Base-by-base conservation (phyloP, 2,888 invertebrate species). In the Nysson spinosus region DNA sequence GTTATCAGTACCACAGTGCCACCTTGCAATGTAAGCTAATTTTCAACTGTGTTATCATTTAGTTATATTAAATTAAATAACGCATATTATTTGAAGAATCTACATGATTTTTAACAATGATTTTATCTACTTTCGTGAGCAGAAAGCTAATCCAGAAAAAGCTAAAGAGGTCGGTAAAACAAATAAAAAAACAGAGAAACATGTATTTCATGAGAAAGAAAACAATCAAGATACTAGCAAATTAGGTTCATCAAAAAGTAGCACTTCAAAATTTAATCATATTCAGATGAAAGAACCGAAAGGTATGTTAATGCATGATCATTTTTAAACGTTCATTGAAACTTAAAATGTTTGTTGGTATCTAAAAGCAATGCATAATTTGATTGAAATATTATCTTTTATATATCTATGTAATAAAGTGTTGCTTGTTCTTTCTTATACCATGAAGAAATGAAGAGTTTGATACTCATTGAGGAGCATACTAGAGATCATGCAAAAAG, bases 21-120 rank as follows among this genome's bases (percentile, higher is more conserved):
- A 14, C 62, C 70, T 37, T 81, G 77, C 35, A 73, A 80, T 56
- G 80, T 80, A 60, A 72, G 68, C 57, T n/a, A 19, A 32, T 24
- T 37, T 20, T n/a, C 1, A 9, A 6, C 7, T n/a, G 6, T 2
- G 26, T 11, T 12, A 28, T 28, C 4, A 57, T 17, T 28, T 16
- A 34, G 34, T 3, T 16, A n/a, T n/a, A n/a, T n/a, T n/a, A n/a
- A n/a, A n/a, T n/a, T n/a, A n/a, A n/a, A n/a, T n/a, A n/a, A n/a
- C n/a, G n/a, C n/a, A n/a, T n/a, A n/a, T n/a, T n/a, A n/a, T n/a
- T n/a, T n/a, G n/a, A n/a, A n/a, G n/a, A n/a, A n/a, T n/a, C n/a
- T n/a, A n/a, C n/a, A n/a, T n/a, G n/a, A n/a, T n/a, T n/a, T n/a
- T n/a, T n/a, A n/a, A n/a, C n/a, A n/a, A n/a, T n/a, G n/a, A n/a